These are phyloP conservation scores for Cheirogaleus major DNA, from an alignment of 2,797 vertebrate genomes.

Conservation along the genomic window DNA sequence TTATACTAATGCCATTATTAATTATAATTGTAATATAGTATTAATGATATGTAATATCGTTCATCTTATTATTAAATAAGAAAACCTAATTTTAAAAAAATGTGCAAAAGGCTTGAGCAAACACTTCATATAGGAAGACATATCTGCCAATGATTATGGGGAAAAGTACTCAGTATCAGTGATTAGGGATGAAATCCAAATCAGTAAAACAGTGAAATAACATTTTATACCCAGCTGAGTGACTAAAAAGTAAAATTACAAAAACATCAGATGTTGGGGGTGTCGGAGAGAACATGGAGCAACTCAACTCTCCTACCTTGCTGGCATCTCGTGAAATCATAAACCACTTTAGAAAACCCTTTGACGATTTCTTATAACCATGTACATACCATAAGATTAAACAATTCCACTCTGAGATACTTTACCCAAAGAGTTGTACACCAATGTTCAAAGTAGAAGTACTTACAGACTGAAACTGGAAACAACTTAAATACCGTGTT, in stretches of 20 bases:
- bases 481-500: background rate
- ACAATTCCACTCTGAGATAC: background rate
- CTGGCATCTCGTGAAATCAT: background rate
- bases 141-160: background rate
- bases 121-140: background rate
- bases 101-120: background rate
- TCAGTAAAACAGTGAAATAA: background rate
- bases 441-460: background rate
- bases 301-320: background rate
- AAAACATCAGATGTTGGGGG: background rate
- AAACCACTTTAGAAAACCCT: background rate
- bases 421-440: background rate
- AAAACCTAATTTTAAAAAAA: background rate
- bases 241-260: background rate
- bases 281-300: background rate
- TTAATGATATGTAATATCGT: background rate
- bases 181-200: conserved; percentile 3
- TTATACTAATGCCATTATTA: background rate
- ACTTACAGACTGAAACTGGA: background rate
- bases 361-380: background rate
- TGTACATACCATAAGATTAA: background rate
- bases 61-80: background rate
- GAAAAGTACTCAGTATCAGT: background rate
- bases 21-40: background rate
- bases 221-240: background rate